A percentile compares a stretch with the other conserved stretches of the same genome.
These are phyloP conservation scores for Zosterops lateralis DNA, from an alignment of 2,113 vertebrate genomes.

Conservation along the genomic window DNA sequence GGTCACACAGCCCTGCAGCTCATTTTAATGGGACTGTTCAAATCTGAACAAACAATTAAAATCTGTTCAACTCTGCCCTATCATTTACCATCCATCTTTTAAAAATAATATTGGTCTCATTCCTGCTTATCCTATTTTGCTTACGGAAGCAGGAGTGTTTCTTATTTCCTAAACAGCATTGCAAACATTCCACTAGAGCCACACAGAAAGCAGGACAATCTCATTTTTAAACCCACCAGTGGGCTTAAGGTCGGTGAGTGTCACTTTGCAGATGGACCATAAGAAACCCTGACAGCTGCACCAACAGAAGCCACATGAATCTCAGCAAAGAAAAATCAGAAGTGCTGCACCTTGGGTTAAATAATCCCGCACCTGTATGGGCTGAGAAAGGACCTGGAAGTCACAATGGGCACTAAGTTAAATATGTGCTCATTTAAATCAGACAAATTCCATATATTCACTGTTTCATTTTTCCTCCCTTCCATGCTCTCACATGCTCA, in stretches of 20 bases:
- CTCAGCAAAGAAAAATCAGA: background rate
- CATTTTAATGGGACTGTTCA: background rate
- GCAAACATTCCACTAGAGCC: background rate
- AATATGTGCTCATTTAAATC: background rate
- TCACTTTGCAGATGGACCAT: background rate
- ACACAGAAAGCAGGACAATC: background rate
- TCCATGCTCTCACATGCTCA: background rate
- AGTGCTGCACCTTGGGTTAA: background rate
- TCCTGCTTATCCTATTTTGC: background rate
- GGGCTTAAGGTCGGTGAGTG: background rate
- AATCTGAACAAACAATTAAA: background rate
- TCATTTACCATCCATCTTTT: background rate
- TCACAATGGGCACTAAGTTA: background rate
- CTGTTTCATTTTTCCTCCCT: background rate
- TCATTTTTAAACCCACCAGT: background rate
- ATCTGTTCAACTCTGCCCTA: background rate
- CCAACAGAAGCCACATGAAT: background rate
- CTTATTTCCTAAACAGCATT: background rate
- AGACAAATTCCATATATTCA: background rate
- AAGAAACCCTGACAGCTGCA: background rate
- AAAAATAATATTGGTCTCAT: background rate
- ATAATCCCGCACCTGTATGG: background rate
- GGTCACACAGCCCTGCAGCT: background rate
- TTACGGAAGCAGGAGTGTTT: background rate
- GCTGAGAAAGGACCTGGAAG: background rate